These are phyloP conservation scores for Eupithecia centaureata DNA, from an alignment of 2,888 invertebrate genomes.

Conservation along the genomic window DNA sequence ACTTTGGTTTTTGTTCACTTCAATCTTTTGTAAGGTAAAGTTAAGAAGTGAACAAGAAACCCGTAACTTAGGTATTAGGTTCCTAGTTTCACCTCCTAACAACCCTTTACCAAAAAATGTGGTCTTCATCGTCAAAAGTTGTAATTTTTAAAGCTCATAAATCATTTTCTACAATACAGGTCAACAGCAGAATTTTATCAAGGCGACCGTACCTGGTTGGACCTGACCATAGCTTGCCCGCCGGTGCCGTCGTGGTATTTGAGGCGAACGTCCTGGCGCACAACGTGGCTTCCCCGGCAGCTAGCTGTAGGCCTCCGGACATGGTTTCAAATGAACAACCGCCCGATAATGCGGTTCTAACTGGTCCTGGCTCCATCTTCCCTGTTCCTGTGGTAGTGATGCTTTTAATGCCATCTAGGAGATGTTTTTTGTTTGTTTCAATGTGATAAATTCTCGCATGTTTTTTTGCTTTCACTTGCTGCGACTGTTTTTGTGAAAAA, in stretches of 20 bases:
- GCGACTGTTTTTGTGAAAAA: neutral
- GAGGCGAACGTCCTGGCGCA: slow-evolving; percentile 73
- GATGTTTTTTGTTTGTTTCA: neutral
- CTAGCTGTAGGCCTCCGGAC: slow-evolving; percentile 60
- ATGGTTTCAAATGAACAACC: slow-evolving; percentile 61
- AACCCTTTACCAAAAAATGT: too few species aligned
- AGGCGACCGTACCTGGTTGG: slow-evolving; percentile 53
- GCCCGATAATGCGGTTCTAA: slow-evolving; percentile 63
- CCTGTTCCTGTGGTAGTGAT: neutral
- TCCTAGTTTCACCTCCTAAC: too few species aligned
- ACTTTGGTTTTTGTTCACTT: too few species aligned
- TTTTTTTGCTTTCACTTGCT: neutral
- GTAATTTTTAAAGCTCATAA: too few species aligned
- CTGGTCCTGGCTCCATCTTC: slow-evolving; percentile 6
- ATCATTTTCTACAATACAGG: slow-evolving; percentile 19
- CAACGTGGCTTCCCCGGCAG: slow-evolving; percentile 53
- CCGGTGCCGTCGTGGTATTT: slow-evolving; percentile 73
- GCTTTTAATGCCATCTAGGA: neutral
- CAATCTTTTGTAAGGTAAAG: too few species aligned
- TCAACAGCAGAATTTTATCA: slow-evolving; percentile 31
- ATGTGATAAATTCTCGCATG: slow-evolving; percentile 2
- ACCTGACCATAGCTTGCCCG: slow-evolving; percentile 61
- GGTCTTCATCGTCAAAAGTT: too few species aligned
- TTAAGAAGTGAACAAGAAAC: too few species aligned
- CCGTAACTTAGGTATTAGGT: too few species aligned